These are phyloP conservation scores for Leptinotarsa texana DNA, from an alignment of 1,140 invertebrate genomes.

Conservation along the genomic window DNA sequence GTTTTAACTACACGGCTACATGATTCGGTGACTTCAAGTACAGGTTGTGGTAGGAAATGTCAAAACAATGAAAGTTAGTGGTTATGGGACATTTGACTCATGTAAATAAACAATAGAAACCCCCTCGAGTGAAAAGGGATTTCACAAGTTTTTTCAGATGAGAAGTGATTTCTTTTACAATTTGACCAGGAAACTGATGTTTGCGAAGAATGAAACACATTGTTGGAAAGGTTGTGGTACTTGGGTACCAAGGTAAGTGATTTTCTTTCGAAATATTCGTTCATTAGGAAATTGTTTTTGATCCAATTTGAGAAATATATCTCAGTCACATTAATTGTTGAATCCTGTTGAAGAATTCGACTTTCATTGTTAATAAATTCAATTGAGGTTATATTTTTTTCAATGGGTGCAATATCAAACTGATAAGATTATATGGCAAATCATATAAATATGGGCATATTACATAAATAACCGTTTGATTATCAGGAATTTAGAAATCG, in stretches of 20 bases:
- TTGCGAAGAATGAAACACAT: constrained; percentile 66
- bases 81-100: background rate
- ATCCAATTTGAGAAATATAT: no score
- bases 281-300: no score
- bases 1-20: background rate
- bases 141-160: background rate
- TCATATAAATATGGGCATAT: no score
- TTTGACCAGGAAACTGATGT: constrained; percentile 17
- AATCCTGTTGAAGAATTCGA: no score
- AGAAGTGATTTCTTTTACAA: background rate
- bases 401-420: no score
- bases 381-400: no score
- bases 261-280: no score
- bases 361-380: no score
- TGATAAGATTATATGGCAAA: no score
- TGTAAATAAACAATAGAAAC: constrained; percentile 2
- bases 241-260: constrained; percentile 77
- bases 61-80: background rate
- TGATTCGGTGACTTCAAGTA: background rate
- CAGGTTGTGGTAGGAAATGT: background rate
- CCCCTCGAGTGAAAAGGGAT: background rate
- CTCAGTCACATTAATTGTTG: no score
- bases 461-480: no score
- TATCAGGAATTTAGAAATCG: no score
- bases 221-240: constrained; percentile 80